These are phyloP conservation scores for Larimichthys crocea DNA, from an alignment of 2,113 vertebrate species.

Conservation along the genomic window DNA sequence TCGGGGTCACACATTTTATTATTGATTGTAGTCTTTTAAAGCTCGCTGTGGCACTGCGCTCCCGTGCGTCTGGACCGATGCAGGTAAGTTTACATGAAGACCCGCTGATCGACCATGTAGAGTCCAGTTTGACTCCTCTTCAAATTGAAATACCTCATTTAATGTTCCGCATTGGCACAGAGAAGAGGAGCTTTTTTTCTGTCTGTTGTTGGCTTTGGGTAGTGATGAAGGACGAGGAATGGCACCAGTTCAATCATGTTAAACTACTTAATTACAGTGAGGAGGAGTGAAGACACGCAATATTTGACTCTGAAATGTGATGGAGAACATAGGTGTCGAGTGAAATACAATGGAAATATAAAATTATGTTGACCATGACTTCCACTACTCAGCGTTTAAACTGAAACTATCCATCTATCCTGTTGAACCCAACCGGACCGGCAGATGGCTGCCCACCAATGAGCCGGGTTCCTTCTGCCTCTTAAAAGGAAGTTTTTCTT, in stretches of 20 bases:
- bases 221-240: not conserved
- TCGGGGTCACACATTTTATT: not conserved
- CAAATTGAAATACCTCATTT: not conserved
- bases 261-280: not conserved
- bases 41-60: constrained; percentile 28
- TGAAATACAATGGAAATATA: no score
- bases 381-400: not conserved
- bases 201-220: not conserved
- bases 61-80: constrained; percentile 15
- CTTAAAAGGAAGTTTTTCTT: no score
- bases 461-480: no score
- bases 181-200: not conserved
- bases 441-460: no score
- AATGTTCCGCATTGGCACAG: not conserved
- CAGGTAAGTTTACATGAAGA: constrained; percentile 29
- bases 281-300: not conserved
- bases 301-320: not conserved
- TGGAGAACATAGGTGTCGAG: no score
- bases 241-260: not conserved
- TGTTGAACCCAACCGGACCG: no score
- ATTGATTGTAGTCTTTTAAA: not conserved
- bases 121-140: not conserved
- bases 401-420: not conserved
- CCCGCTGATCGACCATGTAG: not conserved
- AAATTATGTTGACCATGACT: not conserved